phyloP scores from a whole-genome alignment of 2,797 vertebrate species.

The Catharus ustulatus region DNA sequence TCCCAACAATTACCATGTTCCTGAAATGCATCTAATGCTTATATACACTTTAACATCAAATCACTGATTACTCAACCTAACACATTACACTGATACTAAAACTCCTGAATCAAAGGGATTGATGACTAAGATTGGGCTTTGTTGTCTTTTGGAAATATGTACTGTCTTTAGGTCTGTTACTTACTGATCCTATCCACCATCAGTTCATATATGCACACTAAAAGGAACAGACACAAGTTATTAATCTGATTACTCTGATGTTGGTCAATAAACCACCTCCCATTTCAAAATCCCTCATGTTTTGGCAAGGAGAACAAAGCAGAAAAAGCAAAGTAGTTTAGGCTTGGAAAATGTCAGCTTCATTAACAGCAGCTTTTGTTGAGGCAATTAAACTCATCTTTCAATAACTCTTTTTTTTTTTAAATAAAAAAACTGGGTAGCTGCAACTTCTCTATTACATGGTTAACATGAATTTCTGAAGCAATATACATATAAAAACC shows the following conservation, averaged over 20 bases:
- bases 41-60: not conserved
- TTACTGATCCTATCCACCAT: not conserved
- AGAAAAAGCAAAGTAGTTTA: not conserved
- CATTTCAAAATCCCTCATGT: not conserved
- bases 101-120: not conserved
- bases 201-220: not conserved
- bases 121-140: not conserved
- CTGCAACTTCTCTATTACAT: not conserved
- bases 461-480: not conserved
- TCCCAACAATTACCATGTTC: not conserved
- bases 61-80: not conserved
- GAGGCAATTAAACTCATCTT: not conserved
- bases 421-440: not conserved
- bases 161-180: not conserved
- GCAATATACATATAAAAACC: not conserved
- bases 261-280: not conserved
- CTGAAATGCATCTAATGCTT: not conserved
- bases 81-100: not conserved
- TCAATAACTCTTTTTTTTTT: not conserved
- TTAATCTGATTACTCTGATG: not conserved
- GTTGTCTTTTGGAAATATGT: not conserved
- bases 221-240: not conserved
- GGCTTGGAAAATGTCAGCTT: not conserved
- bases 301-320: not conserved
- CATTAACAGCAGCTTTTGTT: not conserved